Conservation (phyloP, 2,113 vertebrate species). For the Odocoileus hemionus region DNA sequence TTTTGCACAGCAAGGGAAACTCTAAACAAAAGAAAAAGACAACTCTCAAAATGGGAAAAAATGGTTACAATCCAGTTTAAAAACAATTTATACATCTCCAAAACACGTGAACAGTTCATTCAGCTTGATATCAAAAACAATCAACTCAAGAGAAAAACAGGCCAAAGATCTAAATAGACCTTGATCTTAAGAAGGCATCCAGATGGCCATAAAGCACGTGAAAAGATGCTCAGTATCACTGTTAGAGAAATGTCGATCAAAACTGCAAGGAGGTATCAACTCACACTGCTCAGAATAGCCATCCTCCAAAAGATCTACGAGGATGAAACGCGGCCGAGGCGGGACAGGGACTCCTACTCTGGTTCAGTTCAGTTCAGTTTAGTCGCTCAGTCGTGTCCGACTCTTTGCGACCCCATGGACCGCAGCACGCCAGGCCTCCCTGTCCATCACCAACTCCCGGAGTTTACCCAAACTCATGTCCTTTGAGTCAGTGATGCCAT, state of each 20-base stretch:
- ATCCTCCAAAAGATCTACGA: background rate
- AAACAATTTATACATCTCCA: background rate
- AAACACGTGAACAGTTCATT: background rate
- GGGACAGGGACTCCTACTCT: background rate
- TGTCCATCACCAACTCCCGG: background rate
- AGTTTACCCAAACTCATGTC: background rate
- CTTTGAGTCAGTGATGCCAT: background rate
- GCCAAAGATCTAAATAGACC: background rate
- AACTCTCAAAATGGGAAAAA: background rate
- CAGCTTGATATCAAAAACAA: background rate
- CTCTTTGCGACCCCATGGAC: background rate
- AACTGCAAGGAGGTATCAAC: background rate
- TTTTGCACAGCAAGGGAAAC: background rate
- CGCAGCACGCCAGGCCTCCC: accelerated
- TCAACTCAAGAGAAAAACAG: background rate
- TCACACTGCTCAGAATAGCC: background rate
- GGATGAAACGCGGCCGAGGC: background rate
- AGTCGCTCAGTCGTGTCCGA: background rate
- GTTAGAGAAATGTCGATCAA: background rate
- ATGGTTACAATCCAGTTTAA: background rate
- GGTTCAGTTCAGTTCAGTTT: background rate
- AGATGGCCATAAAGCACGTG: background rate
- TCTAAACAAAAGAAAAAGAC: background rate
- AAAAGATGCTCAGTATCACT: background rate
- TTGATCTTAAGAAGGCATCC: background rate